Base-by-base conservation (phyloP, 2,113 vertebrate species). In the Aythya baeri region DNA sequence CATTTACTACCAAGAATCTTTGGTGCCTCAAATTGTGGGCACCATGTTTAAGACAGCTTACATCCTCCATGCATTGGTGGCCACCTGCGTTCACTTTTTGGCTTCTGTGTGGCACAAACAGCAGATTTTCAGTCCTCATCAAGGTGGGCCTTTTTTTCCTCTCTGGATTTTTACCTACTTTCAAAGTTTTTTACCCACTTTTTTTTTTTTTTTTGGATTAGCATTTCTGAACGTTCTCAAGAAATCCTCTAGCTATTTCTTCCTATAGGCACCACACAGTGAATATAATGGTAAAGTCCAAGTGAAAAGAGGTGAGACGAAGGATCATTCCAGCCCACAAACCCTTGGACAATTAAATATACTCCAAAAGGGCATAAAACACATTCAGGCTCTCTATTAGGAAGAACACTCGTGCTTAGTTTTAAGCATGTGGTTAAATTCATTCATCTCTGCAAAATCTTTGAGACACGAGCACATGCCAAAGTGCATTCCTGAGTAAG, bases 371-470 rank as follows among this genome's bases (percentile, higher is more conserved):
- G 62, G 83, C 91, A 44, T 36, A 82, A 82, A 79, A 49, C 65
- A 57, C 61, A 62, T 61, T 57, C 70, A 46, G 86, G 70, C 83
- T 82, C 77, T 88, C 93, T 91, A 88, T 94, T 91, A 94, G 93
- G 84, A 50, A 96, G 96, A 96, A 93, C 77, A 55, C 49, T 91
- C 73, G 88, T 90, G 93, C 94, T 96, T 71, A 95, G 93, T 93
- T 96, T 94, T 93, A 95, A 94, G 83, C 86, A 92, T 92, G 92
- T 84, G 94, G 92, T 94, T 94, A 95, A 95, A 90, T 91, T 80
- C 80, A 91, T 96, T 96, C 94, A 94, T 95, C 90, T 96, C 61
- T 86, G 88, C 79, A 86, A 96, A 97, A 91, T 93, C 95, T 95
- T 55, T 76, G 90, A 83, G 83, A 96, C 86, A 84, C 58, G 86